Base-by-base conservation (phyloP, 2,113 vertebrate species). In the Engraulis encrasicolus region DNA sequence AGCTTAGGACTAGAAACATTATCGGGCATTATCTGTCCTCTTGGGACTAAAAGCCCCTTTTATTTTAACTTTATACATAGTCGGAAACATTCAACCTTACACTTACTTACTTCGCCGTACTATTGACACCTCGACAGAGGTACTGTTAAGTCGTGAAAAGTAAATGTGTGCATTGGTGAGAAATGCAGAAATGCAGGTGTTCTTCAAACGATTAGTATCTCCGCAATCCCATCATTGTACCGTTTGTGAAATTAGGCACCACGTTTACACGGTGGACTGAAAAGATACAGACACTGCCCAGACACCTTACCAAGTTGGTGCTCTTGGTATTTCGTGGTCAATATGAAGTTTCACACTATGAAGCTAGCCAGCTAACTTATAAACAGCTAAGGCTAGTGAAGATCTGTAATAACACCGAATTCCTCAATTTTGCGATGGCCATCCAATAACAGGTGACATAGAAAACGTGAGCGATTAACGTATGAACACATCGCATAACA, bases 331-430 rank as follows among this genome's bases (percentile, higher is more conserved):
- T 74, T 74, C 23, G 15, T 27, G 15, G 27, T 31, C 6, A 31
- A 74, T 0, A 74, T 31, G 66, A 74, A 74, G 27, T 74, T 74
- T 74, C 23, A 27, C 66, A 74, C 17, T 3, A 34, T 74, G 27
- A 34, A 17, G 66, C 66, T 36, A 74, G 31, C 66, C 34, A 17
- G 66, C 66, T 36, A 74, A 74, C 66, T 74, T 74, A 74, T 15
- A 74, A 27, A 34, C 66, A 74, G 66, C 66, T 74, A 74, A 74
- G 12, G 66, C 66, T 74, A 34, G 9, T 71, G 14, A 71, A 71
- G 7, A 71, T 34, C 2, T 31, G 2, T 71, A 18, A 34, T 31
- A 71, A n/a, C 17, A 58, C 19, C 7, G 20, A 45, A 14, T 36
- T 74, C 66, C 17, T 34, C 66, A 74, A 17, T 27, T 15, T 34